Percentiles rank a stretch among this genome's conserved stretches.
These are phyloP conservation scores for Drosophila tristis DNA, from an alignment of 1,140 invertebrate species.

Conservation along the genomic window DNA sequence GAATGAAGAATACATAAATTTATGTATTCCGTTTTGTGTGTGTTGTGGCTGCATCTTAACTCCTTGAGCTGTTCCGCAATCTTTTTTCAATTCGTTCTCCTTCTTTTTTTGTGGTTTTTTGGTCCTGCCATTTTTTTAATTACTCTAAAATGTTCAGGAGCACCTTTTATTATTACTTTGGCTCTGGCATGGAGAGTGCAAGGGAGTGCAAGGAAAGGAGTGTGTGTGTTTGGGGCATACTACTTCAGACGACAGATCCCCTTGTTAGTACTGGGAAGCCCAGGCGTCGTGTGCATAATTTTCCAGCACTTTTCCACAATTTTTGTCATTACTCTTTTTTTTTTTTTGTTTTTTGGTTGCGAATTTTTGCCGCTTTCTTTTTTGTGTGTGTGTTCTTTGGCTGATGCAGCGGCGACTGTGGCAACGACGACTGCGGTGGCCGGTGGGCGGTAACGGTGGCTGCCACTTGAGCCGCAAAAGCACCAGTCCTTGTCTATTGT, in stretches of 20 bases:
- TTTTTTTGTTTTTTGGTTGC: conserved; percentile 49
- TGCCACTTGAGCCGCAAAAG: conserved; percentile 77
- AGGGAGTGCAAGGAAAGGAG: conserved; percentile 1
- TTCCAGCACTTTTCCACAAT: conserved; percentile 77
- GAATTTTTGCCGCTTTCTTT: conserved; percentile 14
- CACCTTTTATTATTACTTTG: conserved; percentile 74
- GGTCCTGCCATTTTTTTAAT: conserved; percentile 72
- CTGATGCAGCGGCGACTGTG: conserved; percentile 29
- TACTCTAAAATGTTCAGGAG: conserved; percentile 79
- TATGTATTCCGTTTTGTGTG: conserved; percentile 50
- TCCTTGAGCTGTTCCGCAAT: conserved; percentile 49
- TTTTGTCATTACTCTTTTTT: conserved; percentile 80
- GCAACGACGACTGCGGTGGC: conserved; percentile 16
- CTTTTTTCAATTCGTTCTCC: conserved; percentile 34
- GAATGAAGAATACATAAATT: conserved; percentile 53
- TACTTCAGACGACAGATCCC: conserved; percentile 65
- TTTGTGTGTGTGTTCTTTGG: conserved; percentile 24
- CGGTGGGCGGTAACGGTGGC: conserved; percentile 37
- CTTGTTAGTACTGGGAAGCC: conserved; percentile 39
- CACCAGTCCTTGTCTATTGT: conserved; percentile 81
- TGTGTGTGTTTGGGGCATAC: conserved; percentile 21
- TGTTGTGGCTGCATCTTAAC: conserved; percentile 58
- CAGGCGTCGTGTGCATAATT: conserved; percentile 75
- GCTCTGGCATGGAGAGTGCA: neutral
- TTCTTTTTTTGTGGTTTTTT: conserved; percentile 27